Conservation (phyloP, 2,113 vertebrate genomes). For the Laterallus jamaicensis region DNA sequence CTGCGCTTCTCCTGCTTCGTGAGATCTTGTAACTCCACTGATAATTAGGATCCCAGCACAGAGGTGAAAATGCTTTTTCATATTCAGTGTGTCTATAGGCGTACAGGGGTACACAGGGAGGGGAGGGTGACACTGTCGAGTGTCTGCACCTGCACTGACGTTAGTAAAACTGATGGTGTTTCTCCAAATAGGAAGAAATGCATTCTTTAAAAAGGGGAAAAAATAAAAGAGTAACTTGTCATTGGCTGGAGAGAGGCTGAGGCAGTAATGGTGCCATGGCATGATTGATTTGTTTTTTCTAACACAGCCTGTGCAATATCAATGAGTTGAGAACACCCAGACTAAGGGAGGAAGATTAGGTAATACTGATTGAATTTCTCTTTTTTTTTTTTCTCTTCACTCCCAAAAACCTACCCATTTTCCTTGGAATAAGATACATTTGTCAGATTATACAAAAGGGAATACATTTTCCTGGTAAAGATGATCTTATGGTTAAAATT, state of each 20-base stretch:
- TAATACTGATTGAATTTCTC: constrained; percentile 47
- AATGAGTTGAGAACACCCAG: constrained; percentile 61
- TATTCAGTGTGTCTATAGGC: background rate
- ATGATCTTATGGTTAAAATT: background rate
- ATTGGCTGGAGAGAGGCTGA: constrained; percentile 41
- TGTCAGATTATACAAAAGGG: background rate
- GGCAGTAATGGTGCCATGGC: constrained; percentile 37
- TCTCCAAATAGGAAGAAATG: background rate
- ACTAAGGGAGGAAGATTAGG: constrained; percentile 45
- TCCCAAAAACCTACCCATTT: background rate
- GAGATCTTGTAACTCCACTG: background rate
- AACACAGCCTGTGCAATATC: constrained; percentile 62
- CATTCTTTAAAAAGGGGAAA: background rate
- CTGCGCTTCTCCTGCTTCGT: background rate
- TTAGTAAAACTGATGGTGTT: constrained; percentile 1
- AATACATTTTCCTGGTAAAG: background rate
- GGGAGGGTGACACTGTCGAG: background rate
- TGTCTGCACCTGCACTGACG: background rate
- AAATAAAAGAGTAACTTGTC: constrained; percentile 27
- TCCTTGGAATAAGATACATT: constrained; percentile 10
- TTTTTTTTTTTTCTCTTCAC: background rate
- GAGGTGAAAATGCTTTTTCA: background rate
- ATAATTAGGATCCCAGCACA: background rate
- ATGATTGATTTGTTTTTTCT: constrained; percentile 65
- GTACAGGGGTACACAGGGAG: background rate